phyloP scores from a whole-genome alignment of 2,113 vertebrate species.

The Colossoma macropomum region DNA sequence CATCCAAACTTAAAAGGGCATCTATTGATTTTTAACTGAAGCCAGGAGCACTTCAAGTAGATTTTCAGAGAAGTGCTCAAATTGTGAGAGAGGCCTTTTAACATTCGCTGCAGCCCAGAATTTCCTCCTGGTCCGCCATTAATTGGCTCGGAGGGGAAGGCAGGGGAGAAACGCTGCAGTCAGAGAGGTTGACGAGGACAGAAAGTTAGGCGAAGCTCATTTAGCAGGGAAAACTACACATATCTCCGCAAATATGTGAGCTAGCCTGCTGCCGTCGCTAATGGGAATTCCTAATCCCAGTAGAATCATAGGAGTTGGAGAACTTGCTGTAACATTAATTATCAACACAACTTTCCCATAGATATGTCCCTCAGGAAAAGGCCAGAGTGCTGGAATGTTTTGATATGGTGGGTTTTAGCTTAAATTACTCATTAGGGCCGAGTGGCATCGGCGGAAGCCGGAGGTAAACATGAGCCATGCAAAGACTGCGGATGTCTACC shows the following conservation, averaged over 20 bases:
- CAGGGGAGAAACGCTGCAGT: slow-evolving; percentile 66
- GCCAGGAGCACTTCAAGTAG: slow-evolving; percentile 66
- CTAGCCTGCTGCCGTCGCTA: slow-evolving; percentile 66
- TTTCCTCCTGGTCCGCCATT: slow-evolving; percentile 72
- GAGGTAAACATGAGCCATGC: slow-evolving; percentile 24
- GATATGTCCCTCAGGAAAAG: slow-evolving; percentile 39
- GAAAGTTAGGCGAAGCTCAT: slow-evolving; percentile 71
- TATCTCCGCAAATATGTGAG: slow-evolving; percentile 56
- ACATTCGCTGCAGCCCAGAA: slow-evolving; percentile 63
- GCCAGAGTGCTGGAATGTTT: slow-evolving; percentile 22
- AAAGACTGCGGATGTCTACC: slow-evolving; percentile 1
- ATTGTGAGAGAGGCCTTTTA: slow-evolving; percentile 64
- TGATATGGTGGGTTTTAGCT: slow-evolving; percentile 38
- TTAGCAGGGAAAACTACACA: slow-evolving; percentile 68
- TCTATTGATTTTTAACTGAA: slow-evolving; percentile 74
- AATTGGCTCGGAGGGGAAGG: slow-evolving; percentile 76
- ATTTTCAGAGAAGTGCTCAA: slow-evolving; percentile 67
- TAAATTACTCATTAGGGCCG: slow-evolving; percentile 53
- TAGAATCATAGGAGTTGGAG: slow-evolving; percentile 55
- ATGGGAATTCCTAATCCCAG: slow-evolving; percentile 65
- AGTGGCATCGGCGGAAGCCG: slow-evolving; percentile 38
- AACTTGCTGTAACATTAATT: slow-evolving; percentile 65
- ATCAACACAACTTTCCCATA: slow-evolving; percentile 58
- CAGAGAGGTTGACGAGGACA: slow-evolving; percentile 77
- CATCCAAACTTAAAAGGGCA: slow-evolving; percentile 75